Base-by-base conservation (phyloP, 1,140 invertebrate species). In the Stegodyphus mimosarum region DNA sequence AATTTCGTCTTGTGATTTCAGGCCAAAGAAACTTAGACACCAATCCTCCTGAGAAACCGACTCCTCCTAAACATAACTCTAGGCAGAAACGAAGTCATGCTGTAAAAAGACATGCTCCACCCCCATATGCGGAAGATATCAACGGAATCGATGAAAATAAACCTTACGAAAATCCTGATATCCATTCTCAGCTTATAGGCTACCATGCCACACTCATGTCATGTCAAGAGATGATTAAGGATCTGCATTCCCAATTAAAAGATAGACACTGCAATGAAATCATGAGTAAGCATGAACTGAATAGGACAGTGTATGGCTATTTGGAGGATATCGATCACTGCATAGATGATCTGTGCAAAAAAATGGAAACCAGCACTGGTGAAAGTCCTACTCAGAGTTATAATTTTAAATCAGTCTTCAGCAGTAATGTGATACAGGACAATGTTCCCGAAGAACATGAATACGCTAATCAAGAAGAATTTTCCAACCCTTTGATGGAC, bases 151-250 rank as follows among this genome's bases (percentile, higher is more conserved):
- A 53, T 2, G 78, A 72, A 7, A 18, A n/a, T 3, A 81, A 69
- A 60, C 50, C 60, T n/a, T 83, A 83, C 18, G 73, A 83, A 49
- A 73, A 49, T 49, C 67, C 74, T 48, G 74, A 85, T 11, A 85
- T 85, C 13, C 83, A 85, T 48, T 51, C 66, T 49, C 83, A 85
- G 17, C 17, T 85, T 0, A 48, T 85, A 7, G 75, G 83, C 7
- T 85, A 85, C 53, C 83, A 85, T 17, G 74, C 83, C 13, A 85
- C 83, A 4, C 75, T 85, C 1, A 77, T 85, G 73, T 85, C 83
- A 53, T 85, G 83, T 11, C 83, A 85, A 52, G 83, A 85, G 11
- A 85, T 85, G 83, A 85, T 85, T 48, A 85, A 85, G 66, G 83
- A 85, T 52, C 17, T 85, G 9, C 83, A 85, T 64, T 60, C 83